Evolutionary conservation across 2,797 vertebrate species (phyloP), one percentile per base, ranked within the genome.

Genomic region (Clarias platycephalus): DNA sequence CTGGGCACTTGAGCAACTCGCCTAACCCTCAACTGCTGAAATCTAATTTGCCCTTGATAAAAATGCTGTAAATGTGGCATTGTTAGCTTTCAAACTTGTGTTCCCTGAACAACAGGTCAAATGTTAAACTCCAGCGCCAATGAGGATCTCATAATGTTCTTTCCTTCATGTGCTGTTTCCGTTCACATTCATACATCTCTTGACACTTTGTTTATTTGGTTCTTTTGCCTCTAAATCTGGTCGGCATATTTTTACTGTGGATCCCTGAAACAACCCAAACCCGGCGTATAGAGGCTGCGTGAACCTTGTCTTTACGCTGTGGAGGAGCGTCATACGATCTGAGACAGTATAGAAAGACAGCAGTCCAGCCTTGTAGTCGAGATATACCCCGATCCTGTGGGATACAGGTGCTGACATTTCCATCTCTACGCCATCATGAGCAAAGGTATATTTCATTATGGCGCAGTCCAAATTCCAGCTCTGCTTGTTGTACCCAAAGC

Each of bases 381-480:
- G 89, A 66, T 88, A 86, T 0, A 94, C 79, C 12, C 91, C 86
- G 0, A 93, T 83, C 87, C 86, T 90, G 68, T 31, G 55, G 40
- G 79, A 90, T 8, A 0, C 0, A 5, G 77, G 89, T 0, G 82
- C 84, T 3, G 31, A 72, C 44, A 92, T 91, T 31, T 66, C 84
- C 18, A 83, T 84, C 86, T 89, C 88, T 13, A 89, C 82, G 26
- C 88, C 87, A 79, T 82, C 28, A 67, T 92, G 86, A 44, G 86
- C 81, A 62, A 89, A 88, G 63, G 77, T 81, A 2, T 78, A 81
- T 8, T 22, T 24, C 58, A 68, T 66, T 15, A 1, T 16, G 34
- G 89, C 82, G n/a, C 88, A 86, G 74, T 90, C 88, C 62, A 92
- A 85, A 90, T 89, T 91, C 90, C 90, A 92, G 83, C 90, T 90